Base-by-base conservation (phyloP, 2,888 invertebrate species). In the Arrhopalites spinosus region DNA sequence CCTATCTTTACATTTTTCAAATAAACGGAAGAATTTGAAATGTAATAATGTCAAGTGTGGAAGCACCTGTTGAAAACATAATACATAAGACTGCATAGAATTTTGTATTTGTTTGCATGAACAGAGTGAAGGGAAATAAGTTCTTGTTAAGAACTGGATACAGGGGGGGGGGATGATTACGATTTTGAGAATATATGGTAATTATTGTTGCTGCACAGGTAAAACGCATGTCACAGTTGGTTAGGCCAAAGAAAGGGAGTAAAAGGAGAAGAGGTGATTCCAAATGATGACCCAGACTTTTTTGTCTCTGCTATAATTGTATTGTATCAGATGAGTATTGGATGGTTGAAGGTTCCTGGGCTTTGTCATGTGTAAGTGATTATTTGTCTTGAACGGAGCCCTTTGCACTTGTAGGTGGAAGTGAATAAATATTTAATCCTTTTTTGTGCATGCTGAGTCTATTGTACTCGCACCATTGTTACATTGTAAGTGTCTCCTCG, bases 341-440 rank as follows among this genome's bases (percentile, higher is more conserved):
- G n/a, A 8, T 56, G 53, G 53, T 56, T 56, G n/a, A n/a, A n/a
- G n/a, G n/a, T n/a, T n/a, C n/a, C 25, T 20, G 23, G 67, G 43
- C 23, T 43, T 67, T 45, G 45, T 67, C n/a, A 25, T n/a, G 53
- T 30, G 36, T n/a, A 20, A 23, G 36, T 67, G 43, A 25, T 67
- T 59, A 59, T 72, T 72, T 72, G 71, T 45, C 61, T 72, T 72
- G 61, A 69, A 59, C 30, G 27, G 30, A 61, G 71, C 71, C 71
- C 71, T 72, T 72, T 72, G 71, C 71, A 45, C 71, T 72, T 72
- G 71, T 43, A 43, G 43, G 45, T 61, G 56, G 61, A 69, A 25
- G 43, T 53, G 30, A 61, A 61, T 61, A 72, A 72, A 72, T 72
- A 72, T 72, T 72, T 72, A 72, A 72, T 72, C 71, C 71, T 45